Conservation (phyloP, 35 echinoderm and acorn worm genomes). For the Patiria miniata region DNA sequence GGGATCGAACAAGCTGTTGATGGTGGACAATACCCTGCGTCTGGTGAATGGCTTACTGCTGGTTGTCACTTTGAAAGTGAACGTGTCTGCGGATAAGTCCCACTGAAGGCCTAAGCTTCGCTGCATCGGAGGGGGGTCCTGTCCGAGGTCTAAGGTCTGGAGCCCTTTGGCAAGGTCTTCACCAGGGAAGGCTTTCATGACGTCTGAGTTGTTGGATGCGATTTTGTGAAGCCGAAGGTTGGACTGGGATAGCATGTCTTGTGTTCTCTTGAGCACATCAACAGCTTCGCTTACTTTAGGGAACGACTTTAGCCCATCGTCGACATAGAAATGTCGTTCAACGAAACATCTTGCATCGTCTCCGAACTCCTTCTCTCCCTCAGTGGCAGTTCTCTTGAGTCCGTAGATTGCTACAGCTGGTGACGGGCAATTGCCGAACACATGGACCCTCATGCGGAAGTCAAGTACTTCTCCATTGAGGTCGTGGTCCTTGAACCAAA, state of each 20-base stretch:
- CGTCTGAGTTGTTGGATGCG: conserved; percentile 52
- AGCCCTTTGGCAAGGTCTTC: conserved; percentile 53
- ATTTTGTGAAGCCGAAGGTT: conserved; percentile 63
- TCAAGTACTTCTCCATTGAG: conserved; percentile 23
- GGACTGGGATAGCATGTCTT: conserved; percentile 39
- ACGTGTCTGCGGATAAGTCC: conserved; percentile 43
- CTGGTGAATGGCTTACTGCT: conserved; percentile 40
- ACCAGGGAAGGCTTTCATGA: conserved; percentile 48
- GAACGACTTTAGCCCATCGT: conserved; percentile 59
- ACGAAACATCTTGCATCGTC: conserved; percentile 43
- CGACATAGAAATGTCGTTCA: conserved; percentile 68
- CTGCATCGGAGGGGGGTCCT: conserved; percentile 37
- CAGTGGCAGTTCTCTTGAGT: conserved; percentile 34
- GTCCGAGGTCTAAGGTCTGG: conserved; percentile 35
- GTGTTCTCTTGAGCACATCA: conserved; percentile 34
- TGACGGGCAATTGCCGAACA: conserved; percentile 45
- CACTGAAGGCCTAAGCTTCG: conserved; percentile 57
- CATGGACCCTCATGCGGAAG: conserved; percentile 38
- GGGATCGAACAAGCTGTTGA: conserved; percentile 63
- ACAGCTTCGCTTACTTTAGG: conserved; percentile 30
- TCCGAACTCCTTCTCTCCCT: conserved; percentile 35
- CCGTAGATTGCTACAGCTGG: conserved; percentile 42
- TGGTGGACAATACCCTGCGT: conserved; percentile 49
- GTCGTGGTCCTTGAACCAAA: conserved; percentile 63
- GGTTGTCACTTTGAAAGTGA: conserved; percentile 41